Percentiles rank a stretch among this genome's conserved stretches.
Conservation (phyloP, 2,113 vertebrate species). For the Planiliza haematocheilus region DNA sequence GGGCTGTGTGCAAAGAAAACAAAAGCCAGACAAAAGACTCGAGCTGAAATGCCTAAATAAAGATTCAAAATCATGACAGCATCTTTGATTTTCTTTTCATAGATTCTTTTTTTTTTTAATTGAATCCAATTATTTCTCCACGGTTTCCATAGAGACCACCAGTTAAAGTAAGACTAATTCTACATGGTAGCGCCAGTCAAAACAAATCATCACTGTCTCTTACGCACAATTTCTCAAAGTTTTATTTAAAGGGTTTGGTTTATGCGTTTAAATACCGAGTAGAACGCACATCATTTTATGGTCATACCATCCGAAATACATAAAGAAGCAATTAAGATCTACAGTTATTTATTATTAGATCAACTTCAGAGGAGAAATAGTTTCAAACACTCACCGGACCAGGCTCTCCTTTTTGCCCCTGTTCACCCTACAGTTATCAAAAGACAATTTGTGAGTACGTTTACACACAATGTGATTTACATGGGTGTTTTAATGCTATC, state of each 20-base stretch:
- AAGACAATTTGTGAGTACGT: constrained; percentile 8
- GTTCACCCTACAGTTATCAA: constrained; percentile 77
- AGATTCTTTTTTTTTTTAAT: too few species aligned
- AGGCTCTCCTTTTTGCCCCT: constrained; percentile 78
- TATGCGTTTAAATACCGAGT: background rate
- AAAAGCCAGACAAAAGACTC: background rate
- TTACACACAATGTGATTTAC: background rate
- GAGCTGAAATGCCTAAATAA: background rate
- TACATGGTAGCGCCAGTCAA: too few species aligned
- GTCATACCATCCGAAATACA: background rate
- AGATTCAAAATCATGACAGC: background rate
- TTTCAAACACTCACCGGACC: constrained; percentile 74
- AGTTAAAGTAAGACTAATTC: too few species aligned
- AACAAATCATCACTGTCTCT: background rate
- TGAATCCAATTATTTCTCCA: too few species aligned
- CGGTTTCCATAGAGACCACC: too few species aligned
- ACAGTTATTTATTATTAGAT: constrained; percentile 17
- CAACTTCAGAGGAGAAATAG: too few species aligned
- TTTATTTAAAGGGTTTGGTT: background rate
- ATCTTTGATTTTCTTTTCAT: background rate
- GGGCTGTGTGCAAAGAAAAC: background rate
- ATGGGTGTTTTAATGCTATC: background rate
- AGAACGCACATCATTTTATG: background rate
- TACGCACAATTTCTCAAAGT: background rate
- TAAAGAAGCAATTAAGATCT: background rate